Conservation (phyloP, 2,113 vertebrate genomes). For the Scortum barcoo region DNA sequence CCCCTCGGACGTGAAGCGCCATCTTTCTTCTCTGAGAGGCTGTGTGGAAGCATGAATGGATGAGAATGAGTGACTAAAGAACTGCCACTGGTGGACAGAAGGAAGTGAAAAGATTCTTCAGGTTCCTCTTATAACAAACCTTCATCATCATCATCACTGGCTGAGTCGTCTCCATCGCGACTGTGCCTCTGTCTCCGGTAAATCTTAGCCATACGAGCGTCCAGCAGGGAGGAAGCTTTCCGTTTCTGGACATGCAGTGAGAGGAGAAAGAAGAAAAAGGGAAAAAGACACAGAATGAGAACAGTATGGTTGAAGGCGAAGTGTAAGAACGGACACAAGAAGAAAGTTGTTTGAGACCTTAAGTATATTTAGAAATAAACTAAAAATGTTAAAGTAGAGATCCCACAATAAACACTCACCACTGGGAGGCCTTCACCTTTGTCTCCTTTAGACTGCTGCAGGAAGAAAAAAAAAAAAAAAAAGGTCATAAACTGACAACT, state of each 20-base stretch:
- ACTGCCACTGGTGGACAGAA: background rate
- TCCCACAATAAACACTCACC: conserved; percentile 46
- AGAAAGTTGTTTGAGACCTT: background rate
- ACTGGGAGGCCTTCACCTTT: conserved; percentile 49
- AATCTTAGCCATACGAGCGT: conserved; percentile 83
- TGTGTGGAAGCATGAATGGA: conserved; percentile 7
- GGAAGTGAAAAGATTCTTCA: background rate
- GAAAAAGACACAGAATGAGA: too few species aligned
- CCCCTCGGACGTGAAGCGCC: conserved; percentile 63
- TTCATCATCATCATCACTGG: conserved; percentile 79
- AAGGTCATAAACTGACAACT: too few species aligned
- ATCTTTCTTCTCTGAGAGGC: conserved; percentile 68
- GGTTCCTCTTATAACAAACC: conserved; percentile 38
- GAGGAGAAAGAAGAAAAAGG: background rate
- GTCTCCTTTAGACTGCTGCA: conserved; percentile 63
- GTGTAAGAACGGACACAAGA: background rate
- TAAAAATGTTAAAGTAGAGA: background rate
- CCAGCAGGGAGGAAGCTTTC: conserved; percentile 80
- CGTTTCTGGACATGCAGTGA: conserved; percentile 72
- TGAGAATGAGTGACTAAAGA: background rate
- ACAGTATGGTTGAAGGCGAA: background rate
- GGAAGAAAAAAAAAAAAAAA: background rate
- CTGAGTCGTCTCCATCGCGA: conserved; percentile 79
- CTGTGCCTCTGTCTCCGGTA: conserved; percentile 80
- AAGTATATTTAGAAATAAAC: background rate